A percentile compares a stretch with the other conserved stretches of the same genome.
Evolutionary conservation across 1,140 invertebrate species (phyloP).

Genomic region (Bombus fervidus): DNA sequence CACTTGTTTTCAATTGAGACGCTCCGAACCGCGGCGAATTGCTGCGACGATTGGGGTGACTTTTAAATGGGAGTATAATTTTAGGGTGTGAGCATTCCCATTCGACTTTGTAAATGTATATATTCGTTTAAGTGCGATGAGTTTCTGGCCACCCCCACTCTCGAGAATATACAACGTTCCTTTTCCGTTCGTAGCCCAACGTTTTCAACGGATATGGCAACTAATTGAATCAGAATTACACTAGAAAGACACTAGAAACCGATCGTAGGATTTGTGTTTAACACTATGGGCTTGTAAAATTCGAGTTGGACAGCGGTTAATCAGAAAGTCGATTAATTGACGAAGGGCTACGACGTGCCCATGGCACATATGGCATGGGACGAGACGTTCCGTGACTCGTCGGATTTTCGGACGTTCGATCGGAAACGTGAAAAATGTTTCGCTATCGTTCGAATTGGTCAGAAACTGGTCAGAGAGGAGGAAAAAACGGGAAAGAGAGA

Average conservation of each 20-base stretch:
- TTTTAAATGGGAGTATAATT: slow-evolving; percentile 75
- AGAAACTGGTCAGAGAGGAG: neutral
- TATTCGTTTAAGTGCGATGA: slow-evolving; percentile 48
- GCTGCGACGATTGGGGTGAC: slow-evolving; percentile 75
- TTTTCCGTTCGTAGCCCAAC: neutral
- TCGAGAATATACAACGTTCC: neutral
- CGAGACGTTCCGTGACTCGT: slow-evolving; percentile 26
- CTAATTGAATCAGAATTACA: neutral
- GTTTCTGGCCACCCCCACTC: neutral
- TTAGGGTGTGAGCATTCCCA: slow-evolving; percentile 63
- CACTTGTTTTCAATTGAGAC: slow-evolving; percentile 74
- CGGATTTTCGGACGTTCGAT: slow-evolving; percentile 11
- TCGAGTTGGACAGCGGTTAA: slow-evolving; percentile 58
- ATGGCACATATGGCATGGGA: slow-evolving; percentile 51
- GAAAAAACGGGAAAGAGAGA: neutral
- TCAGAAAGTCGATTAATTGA: slow-evolving; percentile 33
- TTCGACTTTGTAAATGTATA: slow-evolving; percentile 7
- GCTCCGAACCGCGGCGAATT: slow-evolving; percentile 72
- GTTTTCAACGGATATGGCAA: neutral
- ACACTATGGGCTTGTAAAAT: slow-evolving; percentile 36
- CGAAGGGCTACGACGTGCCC: neutral
- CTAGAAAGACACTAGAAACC: neutral
- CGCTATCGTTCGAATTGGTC: too few species aligned
- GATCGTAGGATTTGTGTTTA: neutral
- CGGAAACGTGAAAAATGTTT: neutral